A percentile compares a stretch with the other conserved stretches of the same genome.
Evolutionary conservation across 2,113 vertebrate species (phyloP).

Genomic region (Coryphaenoides rupestris): DNA sequence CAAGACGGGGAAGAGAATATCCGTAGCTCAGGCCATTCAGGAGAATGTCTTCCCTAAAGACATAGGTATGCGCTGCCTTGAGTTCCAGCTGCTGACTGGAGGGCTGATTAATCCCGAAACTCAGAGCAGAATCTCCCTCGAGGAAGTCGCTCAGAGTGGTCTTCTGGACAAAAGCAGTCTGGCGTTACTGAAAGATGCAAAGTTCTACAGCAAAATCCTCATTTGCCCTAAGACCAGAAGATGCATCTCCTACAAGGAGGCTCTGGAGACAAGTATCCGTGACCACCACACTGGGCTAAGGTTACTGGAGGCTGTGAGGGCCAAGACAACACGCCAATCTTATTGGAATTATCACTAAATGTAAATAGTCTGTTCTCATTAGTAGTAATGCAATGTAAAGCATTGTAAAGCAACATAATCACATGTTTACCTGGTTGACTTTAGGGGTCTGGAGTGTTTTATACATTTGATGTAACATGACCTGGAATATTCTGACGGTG

Average conservation of each 20-base stretch:
- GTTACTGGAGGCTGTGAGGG: conserved; percentile 83
- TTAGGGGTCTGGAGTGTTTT: too few species aligned
- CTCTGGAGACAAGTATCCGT: conserved; percentile 83
- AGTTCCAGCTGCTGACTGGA: conserved; percentile 89
- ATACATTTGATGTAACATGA: too few species aligned
- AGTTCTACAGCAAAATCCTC: conserved; percentile 73
- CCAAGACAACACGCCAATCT: too few species aligned
- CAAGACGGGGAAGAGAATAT: conserved; percentile 74
- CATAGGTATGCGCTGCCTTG: conserved; percentile 78
- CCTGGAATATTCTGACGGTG: not conserved
- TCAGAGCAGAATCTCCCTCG: conserved; percentile 77
- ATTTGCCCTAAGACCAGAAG: conserved; percentile 88
- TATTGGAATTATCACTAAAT: too few species aligned
- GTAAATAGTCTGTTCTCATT: too few species aligned
- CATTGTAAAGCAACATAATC: too few species aligned
- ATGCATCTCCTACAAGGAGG: conserved; percentile 87
- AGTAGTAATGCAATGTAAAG: too few species aligned
- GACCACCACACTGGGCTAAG: conserved; percentile 90
- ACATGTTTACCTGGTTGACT: too few species aligned
- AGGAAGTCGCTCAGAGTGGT: conserved; percentile 80
- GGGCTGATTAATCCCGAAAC: conserved; percentile 84
- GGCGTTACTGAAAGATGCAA: conserved; percentile 81
- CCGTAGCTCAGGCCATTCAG: conserved; percentile 82
- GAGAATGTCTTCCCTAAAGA: conserved; percentile 82
- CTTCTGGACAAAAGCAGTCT: conserved; percentile 83